Conservation (phyloP, 2,888 invertebrate genomes). For the Drosophila kokeensis region DNA sequence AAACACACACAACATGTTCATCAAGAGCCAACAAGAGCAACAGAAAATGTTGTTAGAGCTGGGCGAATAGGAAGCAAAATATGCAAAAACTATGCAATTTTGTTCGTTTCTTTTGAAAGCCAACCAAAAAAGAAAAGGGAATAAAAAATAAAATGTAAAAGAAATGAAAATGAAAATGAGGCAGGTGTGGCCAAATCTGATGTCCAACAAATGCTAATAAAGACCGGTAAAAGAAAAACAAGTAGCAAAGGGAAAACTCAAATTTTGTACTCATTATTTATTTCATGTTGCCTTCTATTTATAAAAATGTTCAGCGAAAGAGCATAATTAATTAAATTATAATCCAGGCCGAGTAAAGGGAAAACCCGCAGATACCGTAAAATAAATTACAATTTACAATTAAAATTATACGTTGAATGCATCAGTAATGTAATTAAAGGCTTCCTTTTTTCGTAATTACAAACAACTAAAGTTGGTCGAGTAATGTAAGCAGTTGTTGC, state of each 20-base stretch:
- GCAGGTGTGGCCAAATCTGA: conserved; percentile 28
- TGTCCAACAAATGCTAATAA: conserved; percentile 61
- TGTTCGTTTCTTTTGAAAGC: conserved; percentile 21
- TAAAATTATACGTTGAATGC: not conserved
- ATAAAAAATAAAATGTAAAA: not conserved
- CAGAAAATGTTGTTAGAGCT: conserved; percentile 29
- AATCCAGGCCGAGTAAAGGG: conserved; percentile 28
- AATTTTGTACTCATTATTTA: conserved; percentile 16
- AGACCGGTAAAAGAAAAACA: conserved; percentile 14
- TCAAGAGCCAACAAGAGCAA: conserved; percentile 43
- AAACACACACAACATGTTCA: conserved; percentile 60
- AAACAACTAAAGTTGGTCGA: not conserved
- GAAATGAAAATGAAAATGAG: not conserved
- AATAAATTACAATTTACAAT: not conserved
- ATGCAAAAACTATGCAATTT: conserved; percentile 58
- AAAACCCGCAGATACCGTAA: not conserved
- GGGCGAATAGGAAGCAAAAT: conserved; percentile 22
- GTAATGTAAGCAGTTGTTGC: not conserved
- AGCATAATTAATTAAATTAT: conserved; percentile 68
- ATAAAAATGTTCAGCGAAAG: conserved; percentile 50
- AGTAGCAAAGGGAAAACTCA: conserved; percentile 23
- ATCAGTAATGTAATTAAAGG: not conserved
- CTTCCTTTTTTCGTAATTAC: too few relatives aligned
- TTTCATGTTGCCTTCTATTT: not conserved
- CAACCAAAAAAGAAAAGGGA: not conserved